A percentile compares a stretch with the other conserved stretches of the same genome.
Conservation (phyloP, 23 tunicate genomes). For the Botrylloides violaceus region DNA sequence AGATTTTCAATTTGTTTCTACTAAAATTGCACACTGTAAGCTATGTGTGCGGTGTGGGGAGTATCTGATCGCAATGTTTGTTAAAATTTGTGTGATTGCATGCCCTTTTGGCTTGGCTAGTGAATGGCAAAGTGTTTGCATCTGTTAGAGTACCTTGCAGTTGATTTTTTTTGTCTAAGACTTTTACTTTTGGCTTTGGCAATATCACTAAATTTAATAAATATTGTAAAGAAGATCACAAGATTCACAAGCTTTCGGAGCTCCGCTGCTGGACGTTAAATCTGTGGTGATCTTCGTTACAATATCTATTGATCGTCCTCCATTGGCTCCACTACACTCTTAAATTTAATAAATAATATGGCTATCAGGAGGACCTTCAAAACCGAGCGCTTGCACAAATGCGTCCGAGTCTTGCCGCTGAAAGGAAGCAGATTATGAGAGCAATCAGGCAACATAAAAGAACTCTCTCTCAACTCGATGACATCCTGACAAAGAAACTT, state of each 20-base stretch:
- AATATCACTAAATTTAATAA: neutral
- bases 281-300: too few species aligned
- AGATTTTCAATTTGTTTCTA: too few species aligned
- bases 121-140: too few species aligned
- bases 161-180: neutral
- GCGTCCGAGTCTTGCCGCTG: conserved; percentile 66
- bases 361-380: conserved; percentile 67
- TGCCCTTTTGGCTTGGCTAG: too few species aligned
- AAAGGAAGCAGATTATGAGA: conserved; percentile 58
- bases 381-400: conserved; percentile 25
- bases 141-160: neutral
- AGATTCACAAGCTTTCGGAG: too few species aligned
- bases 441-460: conserved; percentile 68
- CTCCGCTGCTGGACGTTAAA: too few species aligned
- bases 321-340: too few species aligned
- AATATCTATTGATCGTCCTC: too few species aligned
- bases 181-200: neutral
- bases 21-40: too few species aligned
- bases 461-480: conserved; percentile 70
- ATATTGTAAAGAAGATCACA: neutral
- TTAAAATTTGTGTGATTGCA: too few species aligned
- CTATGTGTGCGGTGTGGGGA: too few species aligned
- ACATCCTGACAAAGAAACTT: conserved; percentile 40
- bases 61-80: too few species aligned
- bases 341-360: neutral